Evolutionary conservation across 2,888 invertebrate species (phyloP).

Genomic region (Glomeris marginata): DNA sequence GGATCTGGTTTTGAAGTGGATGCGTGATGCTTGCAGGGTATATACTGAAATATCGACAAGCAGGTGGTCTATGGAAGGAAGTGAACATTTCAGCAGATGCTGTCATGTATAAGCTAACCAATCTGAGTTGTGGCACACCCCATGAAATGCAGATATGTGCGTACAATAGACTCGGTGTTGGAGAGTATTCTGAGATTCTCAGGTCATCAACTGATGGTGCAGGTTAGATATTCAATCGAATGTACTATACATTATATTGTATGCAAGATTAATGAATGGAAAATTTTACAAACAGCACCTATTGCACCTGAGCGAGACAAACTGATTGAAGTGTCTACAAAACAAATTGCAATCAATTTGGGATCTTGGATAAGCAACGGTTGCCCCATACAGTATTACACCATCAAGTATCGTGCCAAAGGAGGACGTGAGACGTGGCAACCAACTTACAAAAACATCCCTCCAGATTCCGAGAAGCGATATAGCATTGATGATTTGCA

Average conservation of each 20-base stretch:
- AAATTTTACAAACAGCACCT: constrained; percentile 8
- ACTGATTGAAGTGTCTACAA: constrained; percentile 12
- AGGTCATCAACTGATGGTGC: constrained; percentile 30
- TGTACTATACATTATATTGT: neutral
- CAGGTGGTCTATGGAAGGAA: constrained; percentile 17
- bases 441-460: constrained; percentile 13
- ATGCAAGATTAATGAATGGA: neutral
- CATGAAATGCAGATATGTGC: constrained; percentile 30
- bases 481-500: constrained; percentile 22
- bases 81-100: constrained; percentile 18
- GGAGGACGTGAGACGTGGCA: constrained; percentile 16
- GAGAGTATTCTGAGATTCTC: constrained; percentile 26
- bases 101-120: constrained; percentile 15
- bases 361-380: constrained; percentile 27
- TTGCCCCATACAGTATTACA: constrained; percentile 26
- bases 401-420: constrained; percentile 18
- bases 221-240: constrained; percentile 21
- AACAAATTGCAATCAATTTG: constrained; percentile 43
- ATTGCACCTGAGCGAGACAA: constrained; percentile 8
- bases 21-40: constrained; percentile 6
- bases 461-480: constrained; percentile 14
- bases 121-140: constrained; percentile 28
- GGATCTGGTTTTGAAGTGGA: too few relatives aligned
- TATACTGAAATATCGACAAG: constrained; percentile 12
- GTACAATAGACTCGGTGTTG: constrained; percentile 27